Evolutionary conservation across 2,888 invertebrate genomes (phyloP), one percentile per base, ranked within the genome.

Genomic region (Orthosia cruda): DNA sequence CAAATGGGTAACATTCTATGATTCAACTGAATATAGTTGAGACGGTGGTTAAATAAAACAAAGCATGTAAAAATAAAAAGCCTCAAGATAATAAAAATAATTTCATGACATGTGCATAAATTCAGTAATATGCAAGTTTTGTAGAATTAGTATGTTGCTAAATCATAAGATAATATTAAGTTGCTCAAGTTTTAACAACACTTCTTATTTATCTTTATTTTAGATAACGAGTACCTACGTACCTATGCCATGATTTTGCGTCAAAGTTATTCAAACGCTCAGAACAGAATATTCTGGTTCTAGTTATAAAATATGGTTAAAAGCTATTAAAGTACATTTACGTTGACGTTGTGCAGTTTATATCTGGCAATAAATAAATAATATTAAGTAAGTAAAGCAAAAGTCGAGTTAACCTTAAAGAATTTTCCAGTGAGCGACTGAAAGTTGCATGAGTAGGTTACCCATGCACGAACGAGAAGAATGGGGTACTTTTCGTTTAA

Each of bases 191-290:
- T 50, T 23, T n/a, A 49, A 26, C 20, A 70, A 18, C 5, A n/a
- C 20, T 47, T 54, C 23, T 18, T 50, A 62, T 12, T 15, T 62
- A 9, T 74, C 23, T 40, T 73, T 58, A 16, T 45, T 58, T n/a
- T 64, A 45, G 40, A 75, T 57, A 5, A n/a, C 13, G 45, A 64
- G 18, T 49, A 49, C 47, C 26, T 40, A 40, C 9, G 13, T 49
- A 45, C 47, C 20, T 40, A 40, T 9, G 12, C 9, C 18, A 47
- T 54, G 49, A 55, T 61, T 61, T 20, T 20, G 13, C 18, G 18
- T 47, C 61, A 71, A 79, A 66, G 47, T 71, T 71, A 71, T 79
- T 79, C 47, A 71, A 62, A 62, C 45, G 61, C 55, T 79, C 61
- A 47, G 15, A 52, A 59, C 59, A 78, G 78, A 32, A 40, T 16